A percentile compares a stretch with the other conserved stretches of the same genome.
Evolutionary conservation across 2,797 vertebrate species (phyloP).

Genomic region (Peromyscus melanophrys): DNA sequence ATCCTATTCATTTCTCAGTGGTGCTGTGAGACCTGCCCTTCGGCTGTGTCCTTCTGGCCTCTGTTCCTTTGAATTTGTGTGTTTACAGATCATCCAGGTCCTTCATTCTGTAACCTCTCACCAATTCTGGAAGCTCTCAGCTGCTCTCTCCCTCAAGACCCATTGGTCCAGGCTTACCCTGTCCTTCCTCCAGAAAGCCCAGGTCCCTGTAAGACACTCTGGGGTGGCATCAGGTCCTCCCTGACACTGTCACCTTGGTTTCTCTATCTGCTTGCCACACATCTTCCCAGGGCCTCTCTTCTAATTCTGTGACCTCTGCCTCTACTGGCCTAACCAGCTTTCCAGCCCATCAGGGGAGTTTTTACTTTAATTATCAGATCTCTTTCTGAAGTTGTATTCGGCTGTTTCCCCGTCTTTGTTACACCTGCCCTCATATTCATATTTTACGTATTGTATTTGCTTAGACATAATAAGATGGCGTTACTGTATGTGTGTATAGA

Average conservation of each 20-base stretch:
- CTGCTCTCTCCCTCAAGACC: not conserved
- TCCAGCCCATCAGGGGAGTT: not conserved
- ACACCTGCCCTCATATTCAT: not conserved
- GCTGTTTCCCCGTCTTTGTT: not conserved
- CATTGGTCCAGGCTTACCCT: too few species aligned
- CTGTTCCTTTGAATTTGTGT: not conserved
- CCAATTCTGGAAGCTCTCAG: not conserved
- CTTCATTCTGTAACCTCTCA: not conserved
- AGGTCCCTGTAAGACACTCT: not conserved
- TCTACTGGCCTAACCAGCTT: not conserved
- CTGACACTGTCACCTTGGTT: not conserved
- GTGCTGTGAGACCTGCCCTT: not conserved
- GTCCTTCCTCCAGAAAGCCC: not conserved
- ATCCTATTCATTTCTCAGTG: not conserved
- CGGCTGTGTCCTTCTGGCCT: not conserved
- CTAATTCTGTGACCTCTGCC: not conserved
- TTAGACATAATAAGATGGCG: not conserved
- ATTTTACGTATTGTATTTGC: not conserved
- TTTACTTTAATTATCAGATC: not conserved
- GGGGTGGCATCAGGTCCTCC: not conserved
- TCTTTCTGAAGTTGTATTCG: not conserved
- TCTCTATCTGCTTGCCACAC: not conserved
- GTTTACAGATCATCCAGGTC: not conserved
- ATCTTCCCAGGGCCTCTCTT: not conserved
- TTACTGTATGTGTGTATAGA: not conserved